Evolutionary conservation across 2,888 invertebrate genomes (phyloP).

Genomic region (Sussaba pulchella): DNA sequence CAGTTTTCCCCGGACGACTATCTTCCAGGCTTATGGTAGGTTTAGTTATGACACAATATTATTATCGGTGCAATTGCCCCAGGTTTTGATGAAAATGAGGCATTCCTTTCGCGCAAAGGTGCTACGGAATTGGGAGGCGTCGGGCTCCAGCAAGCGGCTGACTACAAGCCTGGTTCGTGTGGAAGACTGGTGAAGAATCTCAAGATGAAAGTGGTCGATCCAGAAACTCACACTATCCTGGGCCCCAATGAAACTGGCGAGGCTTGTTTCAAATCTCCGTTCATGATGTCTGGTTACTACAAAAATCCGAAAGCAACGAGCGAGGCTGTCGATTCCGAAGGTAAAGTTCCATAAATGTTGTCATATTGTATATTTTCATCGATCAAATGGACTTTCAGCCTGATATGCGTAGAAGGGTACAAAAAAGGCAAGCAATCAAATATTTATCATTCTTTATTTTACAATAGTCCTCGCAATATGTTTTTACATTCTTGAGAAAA

Average conservation of each 20-base stretch:
- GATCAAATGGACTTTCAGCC: too few relatives aligned
- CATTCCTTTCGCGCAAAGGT: conserved; percentile 66
- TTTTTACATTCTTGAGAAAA: too few relatives aligned
- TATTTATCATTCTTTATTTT: too few relatives aligned
- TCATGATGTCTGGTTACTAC: conserved; percentile 70
- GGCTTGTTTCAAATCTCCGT: conserved; percentile 67
- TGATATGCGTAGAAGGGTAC: too few relatives aligned
- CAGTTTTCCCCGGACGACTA: conserved; percentile 50
- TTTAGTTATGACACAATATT: too few relatives aligned
- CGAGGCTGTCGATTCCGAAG: conserved; percentile 70
- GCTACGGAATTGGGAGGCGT: conserved; percentile 75
- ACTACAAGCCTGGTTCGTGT: conserved; percentile 71
- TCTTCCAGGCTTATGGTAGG: conserved; percentile 73
- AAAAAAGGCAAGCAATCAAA: too few relatives aligned
- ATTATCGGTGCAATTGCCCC: too few relatives aligned
- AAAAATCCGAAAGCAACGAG: conserved; percentile 69
- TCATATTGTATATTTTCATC: neutral
- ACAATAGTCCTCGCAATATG: too few relatives aligned
- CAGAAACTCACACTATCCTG: conserved; percentile 62
- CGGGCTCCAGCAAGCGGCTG: conserved; percentile 50
- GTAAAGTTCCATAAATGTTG: conserved; percentile 48
- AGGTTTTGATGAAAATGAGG: too few relatives aligned
- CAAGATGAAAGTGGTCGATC: conserved; percentile 74
- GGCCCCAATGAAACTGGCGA: conserved; percentile 75
- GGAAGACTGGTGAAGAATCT: conserved; percentile 69